Evolutionary conservation across 1,140 invertebrate genomes (phyloP).

Genomic region (Ips nitidus): DNA sequence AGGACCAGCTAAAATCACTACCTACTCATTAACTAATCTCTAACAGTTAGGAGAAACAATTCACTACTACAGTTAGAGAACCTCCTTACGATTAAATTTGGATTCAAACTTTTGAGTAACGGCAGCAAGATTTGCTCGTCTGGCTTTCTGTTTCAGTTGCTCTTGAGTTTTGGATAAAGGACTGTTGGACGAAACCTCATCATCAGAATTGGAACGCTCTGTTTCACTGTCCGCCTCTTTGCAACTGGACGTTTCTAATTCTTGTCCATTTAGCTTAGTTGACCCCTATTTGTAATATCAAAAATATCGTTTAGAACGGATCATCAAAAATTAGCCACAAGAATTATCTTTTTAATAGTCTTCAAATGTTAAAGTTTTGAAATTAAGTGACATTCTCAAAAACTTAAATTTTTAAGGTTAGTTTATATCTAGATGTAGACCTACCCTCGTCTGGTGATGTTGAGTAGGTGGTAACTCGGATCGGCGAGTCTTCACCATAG

Average conservation of each 20-base stretch:
- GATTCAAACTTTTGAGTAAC: conserved; percentile 21
- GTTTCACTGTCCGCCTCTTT: conserved; percentile 39
- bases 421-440: conserved; percentile 18
- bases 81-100: conserved; percentile 25
- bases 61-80: neutral
- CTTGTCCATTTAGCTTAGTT: conserved; percentile 27
- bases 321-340: too few relatives aligned
- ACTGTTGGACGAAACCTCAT: conserved; percentile 36
- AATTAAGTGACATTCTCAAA: too few relatives aligned
- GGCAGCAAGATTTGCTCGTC: conserved; percentile 16
- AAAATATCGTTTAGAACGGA: too few relatives aligned
- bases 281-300: too few relatives aligned
- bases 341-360: too few relatives aligned
- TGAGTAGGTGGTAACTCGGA: conserved; percentile 44
- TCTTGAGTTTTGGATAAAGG: conserved; percentile 21
- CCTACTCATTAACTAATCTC: neutral
- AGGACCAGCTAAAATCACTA: conserved; percentile 5
- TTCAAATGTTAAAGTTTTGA: too few relatives aligned
- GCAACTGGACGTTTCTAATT: conserved; percentile 38
- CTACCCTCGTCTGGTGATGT: conserved; percentile 49
- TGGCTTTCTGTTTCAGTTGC: conserved; percentile 24
- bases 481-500: conserved; percentile 50
- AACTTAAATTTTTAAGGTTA: too few relatives aligned
- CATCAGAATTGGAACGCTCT: conserved; percentile 36
- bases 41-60: conserved; percentile 1